phyloP scores from a whole-genome alignment of 1,140 invertebrate genomes.

The Aphidius ervi region DNA sequence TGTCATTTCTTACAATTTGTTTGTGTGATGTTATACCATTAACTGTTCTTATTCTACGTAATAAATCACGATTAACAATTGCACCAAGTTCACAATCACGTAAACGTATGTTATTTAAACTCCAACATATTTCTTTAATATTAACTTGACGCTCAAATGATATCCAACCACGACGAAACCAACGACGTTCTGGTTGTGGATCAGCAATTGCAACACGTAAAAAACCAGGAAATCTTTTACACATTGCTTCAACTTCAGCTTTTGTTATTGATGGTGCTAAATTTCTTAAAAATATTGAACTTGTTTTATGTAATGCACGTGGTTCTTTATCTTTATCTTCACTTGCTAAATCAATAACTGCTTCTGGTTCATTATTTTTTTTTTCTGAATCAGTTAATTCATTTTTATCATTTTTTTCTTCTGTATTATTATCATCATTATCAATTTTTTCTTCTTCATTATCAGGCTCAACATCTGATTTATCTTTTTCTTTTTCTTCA shows the following conservation, averaged over 20 bases:
- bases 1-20: constrained; percentile 85
- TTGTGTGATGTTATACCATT: constrained; percentile 92
- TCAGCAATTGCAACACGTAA: constrained; percentile 95
- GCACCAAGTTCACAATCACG: constrained; percentile 90
- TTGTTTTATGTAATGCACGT: constrained; percentile 83
- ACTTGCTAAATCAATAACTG: constrained; percentile 48
- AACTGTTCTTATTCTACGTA: constrained; percentile 84
- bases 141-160: constrained; percentile 96
- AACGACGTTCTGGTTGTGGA: constrained; percentile 90
- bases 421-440: constrained; percentile 26
- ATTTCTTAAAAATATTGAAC: constrained; percentile 95
- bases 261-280: constrained; percentile 93
- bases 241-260: constrained; percentile 95
- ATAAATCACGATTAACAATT: constrained; percentile 91
- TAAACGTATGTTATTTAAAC: constrained; percentile 89
- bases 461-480: background rate
- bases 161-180: constrained; percentile 96
- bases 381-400: constrained; percentile 27
- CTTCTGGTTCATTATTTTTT: constrained; percentile 39
- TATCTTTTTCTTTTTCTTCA: constrained; percentile 17
- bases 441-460: constrained; percentile 43
- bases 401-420: constrained; percentile 4
- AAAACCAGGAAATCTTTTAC: constrained; percentile 92
- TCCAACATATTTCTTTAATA: constrained; percentile 99
- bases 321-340: constrained; percentile 60